Conservation (phyloP, 64 coral and sea anemone species). For the Porites australiensis region DNA sequence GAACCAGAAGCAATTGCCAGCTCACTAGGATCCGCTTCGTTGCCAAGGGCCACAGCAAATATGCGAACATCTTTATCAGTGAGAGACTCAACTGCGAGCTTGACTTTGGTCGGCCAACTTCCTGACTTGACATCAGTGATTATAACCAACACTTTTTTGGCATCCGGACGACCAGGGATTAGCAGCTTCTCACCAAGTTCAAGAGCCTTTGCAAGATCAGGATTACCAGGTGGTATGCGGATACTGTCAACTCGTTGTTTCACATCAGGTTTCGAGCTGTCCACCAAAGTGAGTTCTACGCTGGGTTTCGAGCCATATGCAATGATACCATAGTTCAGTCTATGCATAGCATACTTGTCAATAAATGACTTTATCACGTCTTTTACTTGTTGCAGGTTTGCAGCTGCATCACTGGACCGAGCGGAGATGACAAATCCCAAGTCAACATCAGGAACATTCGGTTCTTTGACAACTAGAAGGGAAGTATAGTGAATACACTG, state of each 20-base stretch:
- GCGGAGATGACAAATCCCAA: constrained; percentile 74
- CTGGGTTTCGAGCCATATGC: constrained; percentile 59
- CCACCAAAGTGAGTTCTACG: constrained; percentile 49
- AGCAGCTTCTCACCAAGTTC: constrained; percentile 30
- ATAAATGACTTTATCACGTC: constrained; percentile 77
- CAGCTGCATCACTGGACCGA: constrained; percentile 39
- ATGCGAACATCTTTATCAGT: constrained; percentile 68
- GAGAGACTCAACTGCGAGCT: constrained; percentile 26
- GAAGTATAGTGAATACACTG: background rate
- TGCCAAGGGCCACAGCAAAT: constrained; percentile 73
- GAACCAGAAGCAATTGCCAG: constrained; percentile 23
- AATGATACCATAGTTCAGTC: constrained; percentile 69
- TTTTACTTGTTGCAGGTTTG: constrained; percentile 63
- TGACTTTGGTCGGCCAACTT: constrained; percentile 40
- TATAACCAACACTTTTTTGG: constrained; percentile 67
- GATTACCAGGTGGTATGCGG: constrained; percentile 2
- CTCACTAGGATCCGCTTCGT: constrained; percentile 44
- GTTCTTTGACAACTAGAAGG: constrained; percentile 52
- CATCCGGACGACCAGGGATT: constrained; percentile 22
- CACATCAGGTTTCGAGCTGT: constrained; percentile 48
- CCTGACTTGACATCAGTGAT: constrained; percentile 82
- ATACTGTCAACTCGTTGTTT: constrained; percentile 48
- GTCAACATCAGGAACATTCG: constrained; percentile 69
- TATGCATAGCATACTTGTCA: constrained; percentile 76
- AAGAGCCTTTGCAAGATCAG: constrained; percentile 70